Evolutionary conservation across 2,113 vertebrate species (phyloP), one percentile per base, ranked within the genome.

Genomic region (Vulpes vulpes): DNA sequence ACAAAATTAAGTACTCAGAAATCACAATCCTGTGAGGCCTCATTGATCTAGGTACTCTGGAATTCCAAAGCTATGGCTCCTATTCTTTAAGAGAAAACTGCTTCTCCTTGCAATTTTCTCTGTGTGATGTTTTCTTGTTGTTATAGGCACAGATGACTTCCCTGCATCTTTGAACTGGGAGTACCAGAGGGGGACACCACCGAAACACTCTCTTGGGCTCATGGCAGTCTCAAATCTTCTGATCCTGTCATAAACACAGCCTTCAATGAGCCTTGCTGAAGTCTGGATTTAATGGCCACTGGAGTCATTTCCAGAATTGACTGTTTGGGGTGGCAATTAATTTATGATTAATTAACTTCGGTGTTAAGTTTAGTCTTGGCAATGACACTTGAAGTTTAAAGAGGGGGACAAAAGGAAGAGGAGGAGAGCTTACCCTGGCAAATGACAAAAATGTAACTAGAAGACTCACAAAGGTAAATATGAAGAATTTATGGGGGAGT

Each of bases 311-410:
- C 49, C 60, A 89, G 38, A 38, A 69, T 49, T 2, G 35, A 65
- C 78, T 53, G 7, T 17, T 91, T 38, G 62, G 89, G 25, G 23
- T 23, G 55, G 79, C 38, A 60, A 83, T 95, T 69, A 76, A 83
- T 86, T 89, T 86, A 30, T 74, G 86, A 79, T 23, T 91, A 89
- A 96, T 92, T 93, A 89, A 62, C 57, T 94, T 22, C 19, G 43
- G 55, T 49, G 89, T 43, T 67, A 62, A 55, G 74, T 80, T 80
- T 51, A 20, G 86, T 55, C 35, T 89, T 91, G 81, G 22, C 76
- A 71, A 11, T 11, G 81, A 89, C 14, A 62, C 73, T 49, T 93
- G 57, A 59, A 15, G 32, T 69, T 89, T 74, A 82, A 89, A 84
- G 80, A 73, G 3, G 55, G 55, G 22, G 4, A 4, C 23, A 51